Evolutionary conservation across 1,140 invertebrate species (phyloP), one percentile per base, ranked within the genome.

Genomic region (Drosophila kohkoa): DNA sequence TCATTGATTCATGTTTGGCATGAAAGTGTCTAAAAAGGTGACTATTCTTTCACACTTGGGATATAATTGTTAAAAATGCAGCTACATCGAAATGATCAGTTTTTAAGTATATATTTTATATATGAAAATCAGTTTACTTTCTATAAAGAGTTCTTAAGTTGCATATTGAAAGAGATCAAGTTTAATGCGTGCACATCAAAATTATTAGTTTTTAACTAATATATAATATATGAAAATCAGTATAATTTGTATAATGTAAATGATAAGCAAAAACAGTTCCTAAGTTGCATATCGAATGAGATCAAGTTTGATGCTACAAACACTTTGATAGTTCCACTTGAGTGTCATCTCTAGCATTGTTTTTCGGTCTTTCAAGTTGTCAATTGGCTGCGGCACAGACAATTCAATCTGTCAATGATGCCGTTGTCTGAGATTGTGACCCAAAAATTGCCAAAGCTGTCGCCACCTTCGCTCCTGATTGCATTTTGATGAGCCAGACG

Each of bases 401-500:
- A 75, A 63, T 70, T 82, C 65, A 57, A 71, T 55, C 55, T 69
- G 77, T 86, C 78, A 57, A 51, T 72, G 15, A 38, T 3, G 45
- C 13, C 43, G 32, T 59, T 30, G 68, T 67, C 48, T 54, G 46
- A 57, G 46, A 59, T 28, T 71, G 73, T 65, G 60, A 59, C 73
- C 59, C 66, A 59, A 64, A 25, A 78, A 75, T 75, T 41, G 30
- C 16, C 28, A 68, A 35, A 75, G 5, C 60, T 69, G 71, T 69
- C 75, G 65, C 66, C 75, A 77, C 65, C 51, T 77, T 75, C 65
- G 10, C 64, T 78, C 69, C 66, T 64, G 65, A 75, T 70, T 70
- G 66, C 65, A 64, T 60, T 75, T 74, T 75, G 76, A 70, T 78
- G 76, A 75, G 72, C 8, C 8, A 48, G 15, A 15, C 35, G 41